These are phyloP conservation scores for Cinclus mexicanus DNA, from an alignment of 2,113 vertebrate genomes.

Conservation along the genomic window DNA sequence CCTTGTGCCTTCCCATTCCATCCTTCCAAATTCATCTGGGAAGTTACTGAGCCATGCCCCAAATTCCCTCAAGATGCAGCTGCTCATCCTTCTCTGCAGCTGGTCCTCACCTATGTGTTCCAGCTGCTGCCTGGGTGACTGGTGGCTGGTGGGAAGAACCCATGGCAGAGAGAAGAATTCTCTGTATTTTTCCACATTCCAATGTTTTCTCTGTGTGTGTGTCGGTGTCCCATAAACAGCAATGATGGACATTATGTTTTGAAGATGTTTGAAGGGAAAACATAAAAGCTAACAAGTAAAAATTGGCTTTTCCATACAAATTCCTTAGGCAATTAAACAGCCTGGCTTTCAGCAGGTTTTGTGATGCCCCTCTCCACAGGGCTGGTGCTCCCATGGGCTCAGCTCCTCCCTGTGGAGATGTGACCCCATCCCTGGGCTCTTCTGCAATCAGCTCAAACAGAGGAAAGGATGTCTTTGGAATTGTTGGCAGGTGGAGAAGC, in stretches of 20 bases:
- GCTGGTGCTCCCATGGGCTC: not conserved
- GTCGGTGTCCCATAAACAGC: not conserved
- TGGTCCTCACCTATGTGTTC: accelerated
- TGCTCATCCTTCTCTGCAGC: not conserved
- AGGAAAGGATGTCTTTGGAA: not conserved
- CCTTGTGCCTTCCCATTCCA: not conserved
- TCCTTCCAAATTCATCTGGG: not conserved
- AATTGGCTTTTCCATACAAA: not conserved
- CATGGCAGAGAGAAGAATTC: not conserved
- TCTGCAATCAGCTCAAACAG: not conserved
- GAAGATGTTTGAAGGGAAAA: not conserved
- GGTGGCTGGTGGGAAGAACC: not conserved
- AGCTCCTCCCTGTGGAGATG: not conserved
- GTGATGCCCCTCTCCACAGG: accelerated
- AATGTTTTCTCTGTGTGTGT: accelerated
- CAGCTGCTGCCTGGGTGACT: not conserved
- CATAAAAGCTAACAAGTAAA: not conserved
- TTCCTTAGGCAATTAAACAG: not conserved
- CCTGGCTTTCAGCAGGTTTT: not conserved
- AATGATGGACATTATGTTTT: not conserved
- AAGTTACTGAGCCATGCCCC: not conserved
- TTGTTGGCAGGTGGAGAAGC: constrained; percentile 20
- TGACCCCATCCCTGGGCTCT: not conserved
- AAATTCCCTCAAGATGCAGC: not conserved
- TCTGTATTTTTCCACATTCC: not conserved